Conservation (phyloP, 2,113 vertebrate genomes). For the Trachemys scripta region DNA sequence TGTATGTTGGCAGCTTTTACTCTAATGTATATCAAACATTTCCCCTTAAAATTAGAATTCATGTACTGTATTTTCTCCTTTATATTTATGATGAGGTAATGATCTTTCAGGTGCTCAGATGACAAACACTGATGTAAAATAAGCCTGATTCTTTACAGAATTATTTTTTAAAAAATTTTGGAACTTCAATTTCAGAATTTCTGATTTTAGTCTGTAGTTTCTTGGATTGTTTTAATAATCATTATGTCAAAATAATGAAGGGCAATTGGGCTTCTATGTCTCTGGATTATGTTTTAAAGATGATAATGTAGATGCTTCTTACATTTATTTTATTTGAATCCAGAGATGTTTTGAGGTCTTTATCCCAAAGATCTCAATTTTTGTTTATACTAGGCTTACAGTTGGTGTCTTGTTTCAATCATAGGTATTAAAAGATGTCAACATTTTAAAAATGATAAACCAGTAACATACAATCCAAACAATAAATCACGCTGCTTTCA, state of each 20-base stretch:
- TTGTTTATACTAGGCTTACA: slow-evolving; percentile 42
- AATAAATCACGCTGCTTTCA: slow-evolving; percentile 53
- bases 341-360: slow-evolving; percentile 35
- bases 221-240: not conserved
- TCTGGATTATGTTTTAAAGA: not conserved
- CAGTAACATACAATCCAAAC: slow-evolving; percentile 4
- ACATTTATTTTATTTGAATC: slow-evolving; percentile 36
- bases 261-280: slow-evolving; percentile 16
- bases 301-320: slow-evolving; percentile 45
- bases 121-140: not conserved
- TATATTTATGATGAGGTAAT: not conserved
- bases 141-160: accelerated
- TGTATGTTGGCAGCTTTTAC: not conserved
- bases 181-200: not conserved
- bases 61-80: not conserved
- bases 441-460: slow-evolving; percentile 29
- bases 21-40: not conserved
- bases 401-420: slow-evolving; percentile 13
- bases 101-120: not conserved
- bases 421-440: slow-evolving; percentile 50
- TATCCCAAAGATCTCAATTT: not conserved
- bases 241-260: not conserved
- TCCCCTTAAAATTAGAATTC: not conserved
- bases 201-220: not conserved
- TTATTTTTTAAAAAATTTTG: not conserved